Evolutionary conservation across 1,140 invertebrate genomes (phyloP), one percentile per base, ranked within the genome.

Genomic region (Penaeus vannamei): DNA sequence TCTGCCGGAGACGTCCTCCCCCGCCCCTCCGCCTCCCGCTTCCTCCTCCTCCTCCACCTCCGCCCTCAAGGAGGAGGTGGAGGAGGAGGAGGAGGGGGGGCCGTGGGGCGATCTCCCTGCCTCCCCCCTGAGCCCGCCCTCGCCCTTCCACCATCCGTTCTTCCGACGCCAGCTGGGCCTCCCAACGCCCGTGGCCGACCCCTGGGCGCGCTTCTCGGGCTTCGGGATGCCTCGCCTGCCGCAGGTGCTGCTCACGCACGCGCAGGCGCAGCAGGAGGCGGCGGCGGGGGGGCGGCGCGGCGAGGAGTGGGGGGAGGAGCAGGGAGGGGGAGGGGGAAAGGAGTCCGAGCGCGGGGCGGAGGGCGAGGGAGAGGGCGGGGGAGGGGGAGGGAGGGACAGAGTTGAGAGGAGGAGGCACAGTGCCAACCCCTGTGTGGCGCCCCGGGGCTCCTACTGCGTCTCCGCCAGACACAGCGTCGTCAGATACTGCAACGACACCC

Each of bases 101-200:
- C 80, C 85, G 17, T 84, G 87, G 69, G 85, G 85, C 46, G 86
- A 91, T 72, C 77, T 91, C 36, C 91, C 90, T 4, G 69, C 90
- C 42, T 90, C 91, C 26, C 90, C 87, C 2, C 77, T 90, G 12
- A 90, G 87, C 62, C 90, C 91, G 17, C 91, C 90, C 26, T 91
- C 91, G 42, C 90, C 91, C 60, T 91, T 90, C 77, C 88, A 90
- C 59, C 88, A 87, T 82, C 90, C 88, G 17, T 90, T 90, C 79
- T 90, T 90, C 82, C 86, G 87, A 26, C 87, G 76, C 53, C 90
- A 91, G 85, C 80, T 91, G 42, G 90, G 90, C 29, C 79, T 90
- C 46, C 69, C 80, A 46, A 82, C 88, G 2, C 87, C 87, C 12
- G 87, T 84, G 42, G 83, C 85, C 19, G 90, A 91, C 62, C 87